phyloP scores from a whole-genome alignment of 2,888 invertebrate species.

The Yponomeuta malinellus region DNA sequence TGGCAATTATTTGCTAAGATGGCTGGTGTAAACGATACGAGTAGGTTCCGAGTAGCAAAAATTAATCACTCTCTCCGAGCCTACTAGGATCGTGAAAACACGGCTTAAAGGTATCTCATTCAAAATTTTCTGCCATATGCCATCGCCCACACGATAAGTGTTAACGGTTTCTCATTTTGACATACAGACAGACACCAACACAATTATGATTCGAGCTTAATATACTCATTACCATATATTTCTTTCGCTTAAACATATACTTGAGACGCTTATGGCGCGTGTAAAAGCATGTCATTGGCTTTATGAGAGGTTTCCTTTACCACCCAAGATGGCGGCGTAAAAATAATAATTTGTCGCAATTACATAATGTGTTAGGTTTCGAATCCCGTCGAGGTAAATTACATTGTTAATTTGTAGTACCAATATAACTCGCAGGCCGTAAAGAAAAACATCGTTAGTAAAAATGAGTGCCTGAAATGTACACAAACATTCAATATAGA shows the following conservation, averaged over 20 bases:
- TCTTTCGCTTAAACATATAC: conserved; percentile 30
- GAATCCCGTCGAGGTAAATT: no score
- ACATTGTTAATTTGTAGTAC: no score
- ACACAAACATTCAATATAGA: no score
- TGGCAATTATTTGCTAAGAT: no score
- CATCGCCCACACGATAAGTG: conserved; percentile 25
- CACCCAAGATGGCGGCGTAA: conserved; percentile 32
- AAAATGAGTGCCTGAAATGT: no score
- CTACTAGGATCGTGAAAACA: no score
- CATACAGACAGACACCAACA: conserved; percentile 24
- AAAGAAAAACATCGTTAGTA: no score
- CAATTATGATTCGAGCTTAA: conserved; percentile 23
- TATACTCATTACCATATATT: conserved; percentile 38
- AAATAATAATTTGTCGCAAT: conserved; percentile 18
- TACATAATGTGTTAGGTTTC: no score
- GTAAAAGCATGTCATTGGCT: conserved; percentile 36
- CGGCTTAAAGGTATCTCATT: conserved; percentile 5
- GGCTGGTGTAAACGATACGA: no score
- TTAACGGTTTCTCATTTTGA: conserved; percentile 25
- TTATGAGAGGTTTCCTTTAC: conserved; percentile 32
- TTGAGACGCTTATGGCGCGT: conserved; percentile 22
- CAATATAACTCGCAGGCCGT: no score
- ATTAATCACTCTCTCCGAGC: no score
- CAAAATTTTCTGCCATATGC: background rate
- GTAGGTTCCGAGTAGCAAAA: no score